Conservation (phyloP, 2,113 vertebrate genomes). For the Microcebus ravelobensis region DNA sequence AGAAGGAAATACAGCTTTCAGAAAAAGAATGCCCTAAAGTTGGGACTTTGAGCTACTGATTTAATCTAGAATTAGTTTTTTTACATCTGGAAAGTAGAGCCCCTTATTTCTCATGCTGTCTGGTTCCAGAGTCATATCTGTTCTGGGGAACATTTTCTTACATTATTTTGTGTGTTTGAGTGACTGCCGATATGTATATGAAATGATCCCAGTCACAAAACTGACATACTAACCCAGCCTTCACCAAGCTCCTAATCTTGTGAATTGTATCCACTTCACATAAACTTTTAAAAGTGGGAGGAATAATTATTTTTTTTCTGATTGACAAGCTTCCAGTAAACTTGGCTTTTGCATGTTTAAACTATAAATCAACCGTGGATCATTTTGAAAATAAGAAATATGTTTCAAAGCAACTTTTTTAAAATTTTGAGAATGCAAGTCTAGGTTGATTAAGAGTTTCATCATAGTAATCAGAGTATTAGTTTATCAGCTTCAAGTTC, state of each 20-base stretch:
- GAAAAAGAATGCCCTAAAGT: not conserved
- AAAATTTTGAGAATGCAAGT: not conserved
- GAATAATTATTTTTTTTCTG: not conserved
- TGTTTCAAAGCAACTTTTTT: not conserved
- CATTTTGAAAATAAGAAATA: conserved; percentile 8
- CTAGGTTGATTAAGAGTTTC: not conserved
- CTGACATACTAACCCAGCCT: too few species aligned
- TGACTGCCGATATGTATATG: not conserved
- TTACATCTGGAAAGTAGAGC: not conserved
- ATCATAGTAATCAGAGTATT: not conserved
- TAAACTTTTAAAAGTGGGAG: not conserved
- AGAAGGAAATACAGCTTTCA: not conserved
- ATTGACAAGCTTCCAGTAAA: not conserved
- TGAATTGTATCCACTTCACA: not conserved
- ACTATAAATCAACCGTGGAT: not conserved
- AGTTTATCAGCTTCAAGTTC: not conserved
- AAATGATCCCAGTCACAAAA: not conserved
- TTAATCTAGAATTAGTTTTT: not conserved
- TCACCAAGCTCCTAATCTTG: not conserved
- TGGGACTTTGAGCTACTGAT: not conserved
- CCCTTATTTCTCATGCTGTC: not conserved
- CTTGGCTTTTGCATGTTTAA: not conserved
- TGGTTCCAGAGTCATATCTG: not conserved
- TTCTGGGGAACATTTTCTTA: not conserved
- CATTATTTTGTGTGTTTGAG: not conserved